Base-by-base conservation (phyloP, 2,113 vertebrate genomes). In the Vicugna pacos region DNA sequence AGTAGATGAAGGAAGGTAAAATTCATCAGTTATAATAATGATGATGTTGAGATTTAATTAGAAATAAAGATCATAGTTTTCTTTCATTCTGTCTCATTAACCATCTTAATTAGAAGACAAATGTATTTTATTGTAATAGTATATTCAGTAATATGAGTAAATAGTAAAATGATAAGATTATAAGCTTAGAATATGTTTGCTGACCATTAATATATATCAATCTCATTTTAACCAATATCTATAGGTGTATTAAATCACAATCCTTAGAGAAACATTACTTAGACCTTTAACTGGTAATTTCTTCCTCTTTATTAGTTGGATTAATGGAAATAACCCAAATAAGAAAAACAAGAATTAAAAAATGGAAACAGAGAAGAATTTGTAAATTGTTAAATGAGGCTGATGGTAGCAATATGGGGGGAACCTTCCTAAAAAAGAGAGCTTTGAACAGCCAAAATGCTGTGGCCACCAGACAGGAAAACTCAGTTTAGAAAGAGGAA, bases 61-160 rank as follows among this genome's bases (percentile, higher is more conserved):
- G 42, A 94, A 87, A 60, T 94, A 81, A 82, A 81, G 14, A 87
- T 48, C 87, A 30, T 20, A 69, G 4, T 16, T 94, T 93, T 91
- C 50, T 24, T 91, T 96, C 58, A 88, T 92, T 75, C 42, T 73
- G 83, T 89, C 58, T 56, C 46, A 84, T 79, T 56, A 79, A n/a
- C 69, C 58, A 54, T 87, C n/a, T 87, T 81, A 91, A 62, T 96
- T 96, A 91, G 28, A 76, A 54, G 42, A 76, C 60, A 95, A 82
- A 26, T 32, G 24, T 42, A 48, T 48, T 5, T n/a, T 48, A 75
- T 46, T 88, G 30, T 91, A 79, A 96, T 75, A 67, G 7, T 91
- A 65, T 67, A 52, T 73, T 94, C 38, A 60, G 58, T 60, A 52
- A 76, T n/a, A 7, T 76, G 73, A 76, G 73, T 76, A 76, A 76